A percentile compares a stretch with the other conserved stretches of the same genome.
Conservation (phyloP, 37 sponge, comb jelly and placozoan species). For the Petrosia ficiformis region DNA sequence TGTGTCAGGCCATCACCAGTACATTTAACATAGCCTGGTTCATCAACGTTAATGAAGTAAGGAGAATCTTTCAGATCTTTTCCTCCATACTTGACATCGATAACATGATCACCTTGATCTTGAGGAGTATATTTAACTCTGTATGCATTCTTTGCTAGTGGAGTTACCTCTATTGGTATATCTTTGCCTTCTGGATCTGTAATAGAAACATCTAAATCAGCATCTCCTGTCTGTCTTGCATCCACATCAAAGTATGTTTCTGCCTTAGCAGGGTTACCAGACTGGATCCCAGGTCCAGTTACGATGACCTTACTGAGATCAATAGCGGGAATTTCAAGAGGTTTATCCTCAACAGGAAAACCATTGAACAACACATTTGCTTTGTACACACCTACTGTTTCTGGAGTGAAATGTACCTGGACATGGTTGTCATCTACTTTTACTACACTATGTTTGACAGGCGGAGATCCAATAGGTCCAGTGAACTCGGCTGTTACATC, state of each 20-base stretch:
- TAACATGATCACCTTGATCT: constrained; percentile 59
- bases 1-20: constrained; percentile 66
- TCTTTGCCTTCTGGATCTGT: constrained; percentile 20
- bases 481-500: constrained; percentile 24
- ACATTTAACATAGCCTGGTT: constrained; percentile 66
- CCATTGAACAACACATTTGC: constrained; percentile 33
- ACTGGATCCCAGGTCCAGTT: constrained; percentile 85
- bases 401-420: background rate
- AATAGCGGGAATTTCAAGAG: constrained; percentile 5
- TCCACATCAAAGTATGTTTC: constrained; percentile 84
- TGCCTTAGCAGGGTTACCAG: constrained; percentile 46
- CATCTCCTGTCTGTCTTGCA: constrained; percentile 79
- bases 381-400: background rate
- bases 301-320: constrained; percentile 77
- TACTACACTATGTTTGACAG: constrained; percentile 20
- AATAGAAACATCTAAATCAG: constrained; percentile 49
- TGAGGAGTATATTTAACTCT: constrained; percentile 63
- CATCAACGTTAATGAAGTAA: constrained; percentile 59
- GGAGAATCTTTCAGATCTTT: constrained; percentile 73
- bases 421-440: constrained; percentile 21
- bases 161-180: constrained; percentile 3
- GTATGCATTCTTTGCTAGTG: constrained; percentile 54
- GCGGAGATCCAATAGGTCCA: constrained; percentile 7
- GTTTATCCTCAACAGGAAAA: constrained; percentile 27
- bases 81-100: constrained; percentile 66